phyloP scores from a whole-genome alignment of 2,797 vertebrate species.

The Chromobotia macracanthus region DNA sequence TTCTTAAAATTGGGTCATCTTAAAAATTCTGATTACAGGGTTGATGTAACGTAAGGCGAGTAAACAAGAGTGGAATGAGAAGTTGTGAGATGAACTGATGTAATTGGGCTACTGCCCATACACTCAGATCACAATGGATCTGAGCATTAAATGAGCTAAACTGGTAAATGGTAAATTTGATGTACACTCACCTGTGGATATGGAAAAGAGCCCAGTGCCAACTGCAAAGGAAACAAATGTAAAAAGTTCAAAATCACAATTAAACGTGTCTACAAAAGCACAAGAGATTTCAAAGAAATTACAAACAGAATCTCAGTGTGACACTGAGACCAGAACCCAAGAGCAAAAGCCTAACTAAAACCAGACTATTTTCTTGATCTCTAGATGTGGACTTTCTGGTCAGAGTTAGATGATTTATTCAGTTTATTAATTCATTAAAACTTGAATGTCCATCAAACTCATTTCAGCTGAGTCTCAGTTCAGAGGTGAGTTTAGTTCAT shows the following conservation, averaged over 20 bases:
- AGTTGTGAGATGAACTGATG: conserved; percentile 19
- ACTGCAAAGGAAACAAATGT: conserved; percentile 73
- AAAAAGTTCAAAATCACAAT: background rate
- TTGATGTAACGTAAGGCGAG: too few relatives aligned
- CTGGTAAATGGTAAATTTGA: too few relatives aligned
- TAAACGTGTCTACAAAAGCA: too few relatives aligned
- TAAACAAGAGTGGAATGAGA: conserved; percentile 24
- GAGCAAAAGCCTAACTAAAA: conserved; percentile 61
- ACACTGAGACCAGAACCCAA: conserved; percentile 47
- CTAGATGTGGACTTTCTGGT: too few relatives aligned
- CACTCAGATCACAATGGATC: background rate
- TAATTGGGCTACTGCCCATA: conserved; percentile 32
- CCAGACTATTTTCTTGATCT: too few relatives aligned
- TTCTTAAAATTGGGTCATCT: conserved; percentile 69
- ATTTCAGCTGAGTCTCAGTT: background rate
- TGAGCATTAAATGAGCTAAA: too few relatives aligned
- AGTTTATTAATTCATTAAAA: conserved; percentile 58
- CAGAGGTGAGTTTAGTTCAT: background rate
- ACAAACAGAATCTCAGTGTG: too few relatives aligned
- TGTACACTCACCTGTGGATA: conserved; percentile 97
- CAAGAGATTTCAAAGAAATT: too few relatives aligned
- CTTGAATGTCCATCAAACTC: background rate
- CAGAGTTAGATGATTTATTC: too few relatives aligned
- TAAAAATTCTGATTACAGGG: too few relatives aligned
- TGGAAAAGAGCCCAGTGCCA: conserved; percentile 96